These are phyloP conservation scores for Mantis religiosa DNA, from an alignment of 2,888 invertebrate species.

Conservation along the genomic window DNA sequence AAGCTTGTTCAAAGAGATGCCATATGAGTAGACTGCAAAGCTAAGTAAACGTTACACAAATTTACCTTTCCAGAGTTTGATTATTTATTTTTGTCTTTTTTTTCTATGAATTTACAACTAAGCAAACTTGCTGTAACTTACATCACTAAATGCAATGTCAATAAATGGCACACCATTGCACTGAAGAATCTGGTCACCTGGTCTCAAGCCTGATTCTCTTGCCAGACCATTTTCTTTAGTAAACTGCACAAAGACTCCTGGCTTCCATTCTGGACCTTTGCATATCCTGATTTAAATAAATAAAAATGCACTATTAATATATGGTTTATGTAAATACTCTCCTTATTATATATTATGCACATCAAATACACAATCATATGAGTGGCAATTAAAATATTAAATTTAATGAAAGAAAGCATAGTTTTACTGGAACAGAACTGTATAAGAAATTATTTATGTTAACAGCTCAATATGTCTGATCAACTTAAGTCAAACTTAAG, in stretches of 20 bases:
- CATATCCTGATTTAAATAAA: conserved; percentile 58
- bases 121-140: conserved; percentile 40
- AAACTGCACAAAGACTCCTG: conserved; percentile 85
- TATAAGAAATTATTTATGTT: no score
- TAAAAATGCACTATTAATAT: not conserved
- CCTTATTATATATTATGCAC: no score
- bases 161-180: conserved; percentile 70
- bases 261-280: conserved; percentile 81
- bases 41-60: no score
- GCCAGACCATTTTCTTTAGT: conserved; percentile 87
- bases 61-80: no score
- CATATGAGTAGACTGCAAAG: no score
- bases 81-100: not conserved
- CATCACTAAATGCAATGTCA: conserved; percentile 77
- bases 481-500: no score
- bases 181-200: conserved; percentile 86
- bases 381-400: no score
- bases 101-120: not conserved
- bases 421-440: no score
- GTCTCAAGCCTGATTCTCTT: conserved; percentile 78
- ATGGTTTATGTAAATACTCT: not conserved
- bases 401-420: no score
- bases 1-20: no score
- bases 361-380: no score
- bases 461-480: no score